Conservation (phyloP, 2,797 vertebrate species). For the Pitangus sulphuratus region DNA sequence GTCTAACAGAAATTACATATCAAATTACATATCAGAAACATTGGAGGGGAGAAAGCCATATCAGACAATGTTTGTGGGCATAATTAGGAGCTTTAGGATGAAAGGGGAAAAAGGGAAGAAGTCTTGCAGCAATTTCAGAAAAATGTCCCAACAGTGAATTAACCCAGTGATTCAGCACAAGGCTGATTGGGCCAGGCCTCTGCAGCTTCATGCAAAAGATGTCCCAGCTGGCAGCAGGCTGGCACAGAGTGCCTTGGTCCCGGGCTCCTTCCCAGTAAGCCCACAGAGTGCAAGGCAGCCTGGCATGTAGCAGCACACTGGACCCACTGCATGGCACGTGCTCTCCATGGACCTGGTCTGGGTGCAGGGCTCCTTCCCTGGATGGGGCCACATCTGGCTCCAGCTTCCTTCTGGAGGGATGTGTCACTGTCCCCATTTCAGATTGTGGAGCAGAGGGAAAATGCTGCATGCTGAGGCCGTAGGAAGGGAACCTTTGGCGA, state of each 20-base stretch:
- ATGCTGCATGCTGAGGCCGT: accelerated
- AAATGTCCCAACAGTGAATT: neutral
- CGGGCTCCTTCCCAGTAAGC: accelerated
- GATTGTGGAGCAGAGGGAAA: neutral
- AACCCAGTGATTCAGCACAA: neutral
- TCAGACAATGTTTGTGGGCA: neutral
- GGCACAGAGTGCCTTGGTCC: neutral
- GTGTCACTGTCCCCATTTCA: accelerated
- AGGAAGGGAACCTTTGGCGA: accelerated
- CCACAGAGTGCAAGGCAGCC: accelerated
- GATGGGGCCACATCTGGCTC: accelerated
- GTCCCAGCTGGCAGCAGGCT: neutral
- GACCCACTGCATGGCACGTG: accelerated
- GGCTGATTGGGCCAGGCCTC: neutral
- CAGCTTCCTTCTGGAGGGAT: accelerated
- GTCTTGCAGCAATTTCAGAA: neutral
- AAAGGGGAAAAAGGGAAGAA: neutral
- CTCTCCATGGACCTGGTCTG: neutral
- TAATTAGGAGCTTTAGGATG: neutral
- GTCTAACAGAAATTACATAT: neutral
- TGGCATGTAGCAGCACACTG: accelerated
- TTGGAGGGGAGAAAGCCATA: neutral
- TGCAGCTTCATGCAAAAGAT: accelerated
- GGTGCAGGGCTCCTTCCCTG: neutral
- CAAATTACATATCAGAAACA: neutral